Base-by-base conservation (phyloP, 1,140 invertebrate species). In the Drosophila burlai region DNA sequence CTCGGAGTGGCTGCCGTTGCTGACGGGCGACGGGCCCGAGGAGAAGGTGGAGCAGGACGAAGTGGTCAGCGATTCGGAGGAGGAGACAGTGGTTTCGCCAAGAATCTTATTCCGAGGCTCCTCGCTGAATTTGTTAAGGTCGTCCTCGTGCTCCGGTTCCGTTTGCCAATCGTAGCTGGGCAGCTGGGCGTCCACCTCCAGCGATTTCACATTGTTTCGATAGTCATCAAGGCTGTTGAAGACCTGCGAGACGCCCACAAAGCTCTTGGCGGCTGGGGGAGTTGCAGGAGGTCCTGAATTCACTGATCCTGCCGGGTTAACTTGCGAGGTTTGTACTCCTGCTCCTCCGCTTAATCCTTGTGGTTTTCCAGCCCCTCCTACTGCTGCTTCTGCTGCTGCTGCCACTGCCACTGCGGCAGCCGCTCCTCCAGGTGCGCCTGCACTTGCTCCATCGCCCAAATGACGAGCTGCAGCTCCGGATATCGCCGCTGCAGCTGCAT, bases 181-280 rank as follows among this genome's bases (percentile, higher is more conserved):
- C 38, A 73, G 10, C n/a, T 83, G 73, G 45, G 57, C 42, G 10
- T 57, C 60, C n/a, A 67, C 55, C 57, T 83, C 85, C 58, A 92
- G 57, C 1, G 84, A 91, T 57, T 94, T 93, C 47, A 94, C 93
- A 66, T 93, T 93, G 76, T 94, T 95, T 38, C 95, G 93, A 79
- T 95, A 95, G 34, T 95, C 95, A 49, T 95, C 95, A n/a, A 95
- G 92, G 81, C 95, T 95, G 73, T 94, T 95, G 77, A 95, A 95
- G 29, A 95, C 95, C 85, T 95, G 92, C 11, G 92, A 93, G 62
- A 93, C 92, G 43, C 74, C 91, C 58, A 93, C 86, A 76, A 93
- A 92, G 59, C 57, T 83, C 43, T 90, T 92, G 26, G 59, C 67
- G n/a, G 64, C 52, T 8, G 54, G 52, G 36, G 45, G 52, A 49